These are phyloP conservation scores for Lithophane socia DNA, from an alignment of 2,888 invertebrate species.

Conservation along the genomic window DNA sequence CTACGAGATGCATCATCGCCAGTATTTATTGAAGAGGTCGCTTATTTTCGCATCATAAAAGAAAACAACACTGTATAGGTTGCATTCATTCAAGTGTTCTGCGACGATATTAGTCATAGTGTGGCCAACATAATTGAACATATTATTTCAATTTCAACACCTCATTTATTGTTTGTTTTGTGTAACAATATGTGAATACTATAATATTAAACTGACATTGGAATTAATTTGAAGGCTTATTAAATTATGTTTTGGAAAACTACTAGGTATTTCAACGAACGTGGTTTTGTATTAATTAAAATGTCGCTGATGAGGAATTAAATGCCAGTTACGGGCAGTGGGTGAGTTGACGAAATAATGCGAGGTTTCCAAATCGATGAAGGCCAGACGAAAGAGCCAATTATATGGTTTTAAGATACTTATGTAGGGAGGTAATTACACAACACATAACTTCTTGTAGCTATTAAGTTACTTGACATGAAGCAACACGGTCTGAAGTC, in stretches of 20 bases:
- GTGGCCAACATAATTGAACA: conserved; percentile 25
- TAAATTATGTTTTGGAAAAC: conserved; percentile 27
- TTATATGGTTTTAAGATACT: conserved; percentile 34
- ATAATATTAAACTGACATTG: conserved; percentile 49
- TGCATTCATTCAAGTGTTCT: conserved; percentile 34
- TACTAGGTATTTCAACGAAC: conserved; percentile 44
- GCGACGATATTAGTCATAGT: conserved; percentile 24
- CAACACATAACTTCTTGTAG: conserved; percentile 2
- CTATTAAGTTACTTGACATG: not conserved
- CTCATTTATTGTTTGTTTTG: conserved; percentile 10
- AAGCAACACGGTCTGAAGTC: not conserved
- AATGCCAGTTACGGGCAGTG: conserved; percentile 34
- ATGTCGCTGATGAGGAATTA: conserved; percentile 27
- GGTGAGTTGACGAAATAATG: conserved; percentile 38
- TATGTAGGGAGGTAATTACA: conserved; percentile 26
- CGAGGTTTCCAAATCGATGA: conserved; percentile 47
- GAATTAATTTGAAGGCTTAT: conserved; percentile 43
- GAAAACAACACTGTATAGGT: conserved; percentile 8
- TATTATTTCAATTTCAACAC: conserved; percentile 35
- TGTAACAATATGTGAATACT: conserved; percentile 15
- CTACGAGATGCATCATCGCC: not conserved
- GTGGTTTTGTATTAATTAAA: conserved; percentile 33
- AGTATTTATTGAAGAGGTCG: conserved; percentile 5
- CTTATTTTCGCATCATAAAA: conserved; percentile 6
- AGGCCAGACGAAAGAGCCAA: conserved; percentile 38